Evolutionary conservation across 2,797 vertebrate species (phyloP).

Genomic region (Xiphorhynchus erythropygius): DNA sequence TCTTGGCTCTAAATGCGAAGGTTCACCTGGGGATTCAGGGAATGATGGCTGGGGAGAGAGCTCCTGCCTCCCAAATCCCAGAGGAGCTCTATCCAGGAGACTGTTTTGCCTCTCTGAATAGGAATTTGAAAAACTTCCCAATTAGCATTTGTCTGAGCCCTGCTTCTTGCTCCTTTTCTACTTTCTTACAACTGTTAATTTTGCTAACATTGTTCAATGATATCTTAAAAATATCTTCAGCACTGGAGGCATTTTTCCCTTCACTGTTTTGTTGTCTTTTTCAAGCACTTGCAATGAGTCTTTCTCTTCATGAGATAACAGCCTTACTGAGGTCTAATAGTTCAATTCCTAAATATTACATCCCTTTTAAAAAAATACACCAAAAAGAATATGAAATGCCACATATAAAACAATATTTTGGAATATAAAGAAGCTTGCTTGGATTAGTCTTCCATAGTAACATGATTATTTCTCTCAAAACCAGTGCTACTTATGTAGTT

Average conservation of each 20-base stretch:
- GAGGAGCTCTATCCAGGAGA: neutral
- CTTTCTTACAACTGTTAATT: slow-evolving; percentile 55
- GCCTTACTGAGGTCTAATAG: slow-evolving; percentile 35
- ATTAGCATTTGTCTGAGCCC: slow-evolving; percentile 13
- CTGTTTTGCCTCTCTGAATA: neutral
- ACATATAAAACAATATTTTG: slow-evolving; percentile 47
- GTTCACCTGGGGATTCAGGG: neutral
- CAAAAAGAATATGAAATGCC: slow-evolving; percentile 42
- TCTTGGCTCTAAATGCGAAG: neutral
- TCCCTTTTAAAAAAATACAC: slow-evolving; percentile 35
- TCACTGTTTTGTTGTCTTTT: slow-evolving; percentile 39
- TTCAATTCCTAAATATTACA: slow-evolving; percentile 30
- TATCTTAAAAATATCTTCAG: slow-evolving; percentile 45
- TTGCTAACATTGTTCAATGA: slow-evolving; percentile 36
- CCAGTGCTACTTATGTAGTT: slow-evolving; percentile 29
- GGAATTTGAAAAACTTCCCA: neutral
- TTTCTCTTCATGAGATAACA: slow-evolving; percentile 31
- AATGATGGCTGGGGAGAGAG: neutral
- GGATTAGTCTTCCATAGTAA: slow-evolving; percentile 51
- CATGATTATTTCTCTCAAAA: slow-evolving; percentile 62
- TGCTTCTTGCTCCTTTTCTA: neutral
- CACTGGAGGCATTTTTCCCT: slow-evolving; percentile 10
- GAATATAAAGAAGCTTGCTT: slow-evolving; percentile 45
- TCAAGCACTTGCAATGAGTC: neutral
- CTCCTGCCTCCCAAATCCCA: neutral